A percentile compares a stretch with the other conserved stretches of the same genome.
Evolutionary conservation across 2,888 invertebrate genomes (phyloP).

Genomic region (Agonopterix heracliana): DNA sequence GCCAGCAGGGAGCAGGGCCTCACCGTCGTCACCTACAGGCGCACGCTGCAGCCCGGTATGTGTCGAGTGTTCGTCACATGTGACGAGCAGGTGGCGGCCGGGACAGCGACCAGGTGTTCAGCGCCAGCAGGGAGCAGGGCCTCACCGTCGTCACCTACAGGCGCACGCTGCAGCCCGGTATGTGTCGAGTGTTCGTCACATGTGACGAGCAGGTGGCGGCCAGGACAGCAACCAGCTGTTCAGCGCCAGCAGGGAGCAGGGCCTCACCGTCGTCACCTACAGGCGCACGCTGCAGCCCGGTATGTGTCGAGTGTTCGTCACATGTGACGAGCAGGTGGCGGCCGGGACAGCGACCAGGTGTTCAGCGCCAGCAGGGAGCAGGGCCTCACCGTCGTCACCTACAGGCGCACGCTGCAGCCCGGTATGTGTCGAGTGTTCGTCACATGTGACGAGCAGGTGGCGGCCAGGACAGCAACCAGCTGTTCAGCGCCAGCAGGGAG

Average conservation of each 20-base stretch:
- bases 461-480: no score
- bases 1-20: conserved; percentile 84
- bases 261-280: conserved; percentile 87
- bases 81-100: no score
- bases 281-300: no score
- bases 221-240: conserved; percentile 88
- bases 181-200: conserved; percentile 23
- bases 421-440: no score
- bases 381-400: conserved; percentile 87
- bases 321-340: no score
- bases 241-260: conserved; percentile 82
- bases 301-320: no score
- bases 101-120: conserved; percentile 88
- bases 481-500: conserved; percentile 81
- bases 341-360: no score
- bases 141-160: conserved; percentile 88
- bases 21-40: conserved; percentile 85
- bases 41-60: conserved; percentile 83
- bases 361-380: conserved; percentile 82
- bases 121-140: conserved; percentile 82
- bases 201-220: no score
- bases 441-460: no score
- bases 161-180: conserved; percentile 84
- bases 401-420: no score
- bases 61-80: conserved; percentile 50